Evolutionary conservation across 2,888 invertebrate species (phyloP).

Genomic region (Aporophyla lueneburgensis): DNA sequence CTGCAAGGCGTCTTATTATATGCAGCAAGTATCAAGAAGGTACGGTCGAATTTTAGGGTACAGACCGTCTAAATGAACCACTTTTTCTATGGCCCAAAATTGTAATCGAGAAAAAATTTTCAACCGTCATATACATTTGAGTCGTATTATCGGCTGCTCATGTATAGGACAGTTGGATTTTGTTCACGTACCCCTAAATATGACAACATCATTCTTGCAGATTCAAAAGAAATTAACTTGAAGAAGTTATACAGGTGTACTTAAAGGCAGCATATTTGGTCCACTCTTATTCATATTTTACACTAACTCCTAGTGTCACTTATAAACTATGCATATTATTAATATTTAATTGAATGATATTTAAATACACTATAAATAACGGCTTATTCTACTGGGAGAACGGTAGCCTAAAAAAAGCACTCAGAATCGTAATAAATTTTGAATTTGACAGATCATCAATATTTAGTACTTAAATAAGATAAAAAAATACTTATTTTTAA

Average conservation of each 20-base stretch:
- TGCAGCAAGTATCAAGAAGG: background rate
- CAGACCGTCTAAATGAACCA: background rate
- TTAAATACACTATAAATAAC: background rate
- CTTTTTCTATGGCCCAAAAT: background rate
- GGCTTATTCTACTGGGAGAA: background rate
- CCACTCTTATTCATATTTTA: background rate
- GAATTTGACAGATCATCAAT: conserved; percentile 16
- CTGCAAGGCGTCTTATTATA: background rate
- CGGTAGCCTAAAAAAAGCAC: background rate
- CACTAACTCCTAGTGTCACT: background rate
- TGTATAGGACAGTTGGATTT: too few species aligned
- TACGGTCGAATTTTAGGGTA: background rate
- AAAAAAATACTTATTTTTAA: background rate
- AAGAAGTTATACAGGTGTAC: conserved; percentile 9
- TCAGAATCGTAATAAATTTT: background rate
- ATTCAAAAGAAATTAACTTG: background rate
- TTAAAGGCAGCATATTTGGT: conserved; percentile 10
- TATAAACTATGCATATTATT: background rate
- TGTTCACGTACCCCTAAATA: too few species aligned
- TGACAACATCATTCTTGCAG: background rate
- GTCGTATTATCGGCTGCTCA: too few species aligned
- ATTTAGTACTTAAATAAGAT: background rate
- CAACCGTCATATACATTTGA: background rate
- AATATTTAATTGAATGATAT: background rate
- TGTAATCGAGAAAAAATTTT: background rate